Evolutionary conservation across 2,888 invertebrate genomes (phyloP).

Genomic region (Osmoderma eremita): DNA sequence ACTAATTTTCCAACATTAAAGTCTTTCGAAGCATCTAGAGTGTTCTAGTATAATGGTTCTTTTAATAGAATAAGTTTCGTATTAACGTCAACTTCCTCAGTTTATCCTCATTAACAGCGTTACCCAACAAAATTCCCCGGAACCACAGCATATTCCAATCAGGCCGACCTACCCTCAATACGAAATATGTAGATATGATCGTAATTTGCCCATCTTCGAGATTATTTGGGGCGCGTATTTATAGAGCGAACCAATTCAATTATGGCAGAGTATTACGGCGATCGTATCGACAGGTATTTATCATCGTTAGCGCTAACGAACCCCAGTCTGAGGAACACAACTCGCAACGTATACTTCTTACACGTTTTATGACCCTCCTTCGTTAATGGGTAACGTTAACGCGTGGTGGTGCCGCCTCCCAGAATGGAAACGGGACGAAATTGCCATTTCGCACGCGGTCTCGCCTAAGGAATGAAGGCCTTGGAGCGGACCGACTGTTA

Average conservation of each 20-base stretch:
- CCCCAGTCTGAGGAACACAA: neutral
- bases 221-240: neutral
- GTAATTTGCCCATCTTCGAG: neutral
- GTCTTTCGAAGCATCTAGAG: too few relatives aligned
- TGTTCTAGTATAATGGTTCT: too few relatives aligned
- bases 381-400: conserved; percentile 10
- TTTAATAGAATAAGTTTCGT: too few relatives aligned
- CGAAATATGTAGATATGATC: neutral
- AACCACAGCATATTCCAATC: too few relatives aligned
- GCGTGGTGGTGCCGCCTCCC: neutral
- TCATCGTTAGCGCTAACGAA: conserved; percentile 30
- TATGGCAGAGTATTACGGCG: conserved; percentile 6
- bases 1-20: too few relatives aligned
- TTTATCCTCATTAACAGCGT: too few relatives aligned
- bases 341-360: too few relatives aligned
- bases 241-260: conserved; percentile 23
- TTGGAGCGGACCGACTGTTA: conserved; percentile 1
- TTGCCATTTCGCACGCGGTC: conserved; percentile 32
- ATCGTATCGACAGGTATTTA: conserved; percentile 36
- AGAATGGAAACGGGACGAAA: conserved; percentile 18
- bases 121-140: too few relatives aligned
- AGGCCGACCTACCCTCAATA: too few relatives aligned
- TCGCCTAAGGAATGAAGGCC: neutral
- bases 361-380: neutral
- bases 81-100: too few relatives aligned